Percentiles rank a stretch among this genome's conserved stretches.
phyloP scores from a whole-genome alignment of 2,797 vertebrate genomes.

The Epinephelus malabaricus region DNA sequence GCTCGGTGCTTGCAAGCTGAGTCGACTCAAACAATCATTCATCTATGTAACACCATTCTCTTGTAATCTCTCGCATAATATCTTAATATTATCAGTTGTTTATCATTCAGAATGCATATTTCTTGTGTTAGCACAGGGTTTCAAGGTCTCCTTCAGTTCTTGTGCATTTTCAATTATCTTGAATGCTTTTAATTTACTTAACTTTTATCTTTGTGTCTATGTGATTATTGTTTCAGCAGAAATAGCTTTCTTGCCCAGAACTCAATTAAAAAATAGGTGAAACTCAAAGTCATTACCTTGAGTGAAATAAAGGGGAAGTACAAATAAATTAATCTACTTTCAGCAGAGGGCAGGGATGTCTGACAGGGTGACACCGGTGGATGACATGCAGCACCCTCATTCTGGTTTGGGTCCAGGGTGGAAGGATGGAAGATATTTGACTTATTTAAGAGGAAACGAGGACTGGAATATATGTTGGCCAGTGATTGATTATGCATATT shows the following conservation, averaged over 20 bases:
- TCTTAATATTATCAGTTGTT: conserved; percentile 13
- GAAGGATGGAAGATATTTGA: background rate
- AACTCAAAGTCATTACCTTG: conserved; percentile 43
- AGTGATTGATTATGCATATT: background rate
- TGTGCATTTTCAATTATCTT: conserved; percentile 34
- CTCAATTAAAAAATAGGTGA: conserved; percentile 26
- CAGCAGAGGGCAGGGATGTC: background rate
- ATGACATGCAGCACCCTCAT: conserved; percentile 7
- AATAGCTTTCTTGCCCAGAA: conserved; percentile 19
- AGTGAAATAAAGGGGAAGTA: conserved; percentile 23
- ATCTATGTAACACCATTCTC: background rate
- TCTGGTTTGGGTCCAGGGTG: background rate
- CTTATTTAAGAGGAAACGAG: background rate
- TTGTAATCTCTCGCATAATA: background rate
- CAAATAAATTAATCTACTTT: conserved; percentile 38
- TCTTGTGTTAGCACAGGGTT: conserved; percentile 8
- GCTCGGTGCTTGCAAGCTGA: background rate
- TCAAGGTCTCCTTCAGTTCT: conserved; percentile 25
- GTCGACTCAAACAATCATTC: background rate
- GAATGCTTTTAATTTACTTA: conserved; percentile 37
- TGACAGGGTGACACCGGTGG: background rate
- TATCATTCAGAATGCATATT: conserved; percentile 2
- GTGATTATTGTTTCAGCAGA: conserved; percentile 12
- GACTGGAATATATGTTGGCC: background rate
- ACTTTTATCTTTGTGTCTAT: conserved; percentile 38